Conservation (phyloP, 2,797 vertebrate species). For the Propithecus deckenii region DNA sequence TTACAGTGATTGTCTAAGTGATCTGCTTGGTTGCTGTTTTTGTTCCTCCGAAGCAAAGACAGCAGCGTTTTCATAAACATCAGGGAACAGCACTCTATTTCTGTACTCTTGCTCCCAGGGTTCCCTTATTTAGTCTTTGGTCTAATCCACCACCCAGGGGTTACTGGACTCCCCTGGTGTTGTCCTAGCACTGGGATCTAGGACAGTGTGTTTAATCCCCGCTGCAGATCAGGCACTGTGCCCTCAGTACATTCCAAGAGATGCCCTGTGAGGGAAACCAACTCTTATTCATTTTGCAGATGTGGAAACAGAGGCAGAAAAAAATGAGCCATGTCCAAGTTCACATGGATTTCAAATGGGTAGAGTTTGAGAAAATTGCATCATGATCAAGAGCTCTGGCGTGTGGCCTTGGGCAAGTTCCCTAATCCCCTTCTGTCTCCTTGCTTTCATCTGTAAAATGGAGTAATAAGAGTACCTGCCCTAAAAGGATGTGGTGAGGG, state of each 20-base stretch:
- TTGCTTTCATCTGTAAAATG: not conserved
- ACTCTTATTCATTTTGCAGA: not conserved
- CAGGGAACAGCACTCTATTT: not conserved
- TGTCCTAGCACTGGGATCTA: not conserved
- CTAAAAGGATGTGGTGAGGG: not conserved
- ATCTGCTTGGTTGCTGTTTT: not conserved
- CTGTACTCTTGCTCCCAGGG: not conserved
- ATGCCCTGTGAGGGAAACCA: not conserved
- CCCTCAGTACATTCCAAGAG: not conserved
- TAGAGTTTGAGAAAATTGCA: not conserved
- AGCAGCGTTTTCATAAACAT: accelerated
- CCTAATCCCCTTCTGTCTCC: not conserved
- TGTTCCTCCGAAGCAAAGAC: not conserved
- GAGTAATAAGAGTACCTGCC: not conserved
- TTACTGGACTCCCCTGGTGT: not conserved
- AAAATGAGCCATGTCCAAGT: not conserved
- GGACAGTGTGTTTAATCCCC: not conserved
- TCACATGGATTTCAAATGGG: not conserved
- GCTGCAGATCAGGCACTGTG: not conserved
- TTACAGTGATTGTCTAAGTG: not conserved
- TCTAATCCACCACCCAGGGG: not conserved
- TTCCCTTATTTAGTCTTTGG: not conserved
- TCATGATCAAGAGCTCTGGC: not conserved
- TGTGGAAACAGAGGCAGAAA: not conserved
- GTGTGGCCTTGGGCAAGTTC: not conserved